Evolutionary conservation across 2,888 invertebrate species (phyloP), one percentile per base, ranked within the genome.

Genomic region (Drosophila acutilabella): DNA sequence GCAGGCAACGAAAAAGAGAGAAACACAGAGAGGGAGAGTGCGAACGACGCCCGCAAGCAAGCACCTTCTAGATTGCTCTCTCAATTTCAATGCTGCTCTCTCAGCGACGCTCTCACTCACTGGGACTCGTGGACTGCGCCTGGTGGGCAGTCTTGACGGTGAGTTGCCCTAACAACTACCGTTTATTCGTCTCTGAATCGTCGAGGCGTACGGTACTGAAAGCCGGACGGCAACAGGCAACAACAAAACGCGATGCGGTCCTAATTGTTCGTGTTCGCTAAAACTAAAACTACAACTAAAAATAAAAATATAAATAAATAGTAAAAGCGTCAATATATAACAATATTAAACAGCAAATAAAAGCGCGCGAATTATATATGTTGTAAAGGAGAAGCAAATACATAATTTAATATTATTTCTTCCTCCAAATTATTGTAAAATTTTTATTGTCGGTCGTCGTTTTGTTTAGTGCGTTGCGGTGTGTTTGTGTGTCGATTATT

Each of bases 101-200:
- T 20, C 53, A 53, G 54, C 45, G 23, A 18, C 54, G 23, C 47
- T 23, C 57, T 30, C 52, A 23, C 26, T 41, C 42, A 44, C 26
- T 36, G 56, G 38, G 38, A 60, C 59, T 40, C 40, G 51, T 41
- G 48, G 41, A 40, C 47, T 56, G 48, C 13, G 60, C 56, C 53
- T 56, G 26, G 16, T 30, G 40, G 44, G 41, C 72, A 83, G 86
- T 81, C 87, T 88, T 84, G 74, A 72, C 87, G 86, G 83, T 74
- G 80, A 81, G 81, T 81, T 58, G 75, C 72, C 57, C 61, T 64
- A 60, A 64, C 78, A 74, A 51, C 73, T 62, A 45, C 60, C 72
- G 65, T 80, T 87, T 79, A 89, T 89, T 89, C 89, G 89, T 85
- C 68, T 82, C 78, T 79, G 74, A 74, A 74, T 72, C 74, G 77